Percentiles rank a stretch among this genome's conserved stretches.
phyloP scores from a whole-genome alignment of 2,797 vertebrate genomes.

The Chaetodon trifasciatus region DNA sequence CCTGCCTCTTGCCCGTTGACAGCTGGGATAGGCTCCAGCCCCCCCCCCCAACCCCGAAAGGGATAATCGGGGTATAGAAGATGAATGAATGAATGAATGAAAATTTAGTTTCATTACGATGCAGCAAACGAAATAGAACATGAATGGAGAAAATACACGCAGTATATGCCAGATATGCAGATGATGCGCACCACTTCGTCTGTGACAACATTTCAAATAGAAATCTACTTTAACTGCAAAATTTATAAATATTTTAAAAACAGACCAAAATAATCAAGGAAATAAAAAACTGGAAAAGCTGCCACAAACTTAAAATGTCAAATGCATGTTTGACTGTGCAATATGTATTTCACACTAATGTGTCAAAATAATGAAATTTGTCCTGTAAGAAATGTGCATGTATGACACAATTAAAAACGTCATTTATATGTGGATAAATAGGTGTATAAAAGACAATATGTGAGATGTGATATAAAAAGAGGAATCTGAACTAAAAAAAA shows the following conservation, averaged over 20 bases:
- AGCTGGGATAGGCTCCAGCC: too few species aligned
- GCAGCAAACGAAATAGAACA: neutral
- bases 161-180: neutral
- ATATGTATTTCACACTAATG: neutral
- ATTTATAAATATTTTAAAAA: neutral
- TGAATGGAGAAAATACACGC: neutral
- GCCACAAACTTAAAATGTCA: neutral
- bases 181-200: neutral
- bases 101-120: neutral
- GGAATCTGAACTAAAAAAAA: too few species aligned
- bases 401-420: too few species aligned
- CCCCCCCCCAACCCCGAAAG: too few species aligned
- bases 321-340: neutral
- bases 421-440: too few species aligned
- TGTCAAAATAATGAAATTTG: neutral
- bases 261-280: neutral
- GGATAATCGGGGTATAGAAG: too few species aligned
- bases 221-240: neutral
- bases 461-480: too few species aligned
- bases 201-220: neutral
- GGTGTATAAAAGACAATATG: neutral
- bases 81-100: too few species aligned
- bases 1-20: too few species aligned
- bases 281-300: neutral
- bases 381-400: neutral